These are phyloP conservation scores for Triplophysa siluroides DNA, from an alignment of 2,113 vertebrate genomes.

Conservation along the genomic window DNA sequence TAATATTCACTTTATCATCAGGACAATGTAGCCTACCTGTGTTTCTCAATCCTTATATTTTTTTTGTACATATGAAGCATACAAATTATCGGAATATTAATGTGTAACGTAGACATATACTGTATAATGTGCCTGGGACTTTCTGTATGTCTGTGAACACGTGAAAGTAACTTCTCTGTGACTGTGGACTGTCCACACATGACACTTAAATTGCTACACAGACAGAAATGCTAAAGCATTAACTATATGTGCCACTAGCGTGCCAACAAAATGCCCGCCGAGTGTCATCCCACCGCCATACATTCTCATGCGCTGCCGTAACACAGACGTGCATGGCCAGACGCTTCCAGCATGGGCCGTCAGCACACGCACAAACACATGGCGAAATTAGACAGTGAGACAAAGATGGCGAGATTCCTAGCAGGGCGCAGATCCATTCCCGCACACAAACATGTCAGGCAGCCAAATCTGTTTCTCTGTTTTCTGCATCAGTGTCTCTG, in stretches of 20 bases:
- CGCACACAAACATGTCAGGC: constrained; percentile 33
- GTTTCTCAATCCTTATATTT: too few species aligned
- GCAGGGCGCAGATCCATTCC: neutral
- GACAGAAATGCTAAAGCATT: neutral
- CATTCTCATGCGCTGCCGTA: constrained; percentile 14
- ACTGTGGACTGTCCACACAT: neutral
- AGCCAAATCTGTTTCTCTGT: constrained; percentile 54
- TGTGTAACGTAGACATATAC: neutral
- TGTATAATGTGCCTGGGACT: neutral
- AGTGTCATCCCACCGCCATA: neutral
- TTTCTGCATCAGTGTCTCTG: constrained; percentile 59
- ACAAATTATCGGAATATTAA: neutral
- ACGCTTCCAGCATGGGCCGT: constrained; percentile 26
- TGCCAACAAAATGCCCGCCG: constrained; percentile 28
- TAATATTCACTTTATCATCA: too few species aligned
- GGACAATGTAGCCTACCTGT: too few species aligned
- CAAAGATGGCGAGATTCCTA: constrained; percentile 2
- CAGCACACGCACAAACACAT: constrained; percentile 5
- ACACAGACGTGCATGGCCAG: constrained; percentile 38
- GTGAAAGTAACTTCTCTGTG: neutral
- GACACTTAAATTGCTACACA: neutral
- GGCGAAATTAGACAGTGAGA: constrained; percentile 6
- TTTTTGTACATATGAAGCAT: too few species aligned
- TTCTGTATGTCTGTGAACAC: neutral
- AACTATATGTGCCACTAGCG: neutral